phyloP scores from a whole-genome alignment of 2,113 vertebrate genomes.

The Pachycephala philippinensis region DNA sequence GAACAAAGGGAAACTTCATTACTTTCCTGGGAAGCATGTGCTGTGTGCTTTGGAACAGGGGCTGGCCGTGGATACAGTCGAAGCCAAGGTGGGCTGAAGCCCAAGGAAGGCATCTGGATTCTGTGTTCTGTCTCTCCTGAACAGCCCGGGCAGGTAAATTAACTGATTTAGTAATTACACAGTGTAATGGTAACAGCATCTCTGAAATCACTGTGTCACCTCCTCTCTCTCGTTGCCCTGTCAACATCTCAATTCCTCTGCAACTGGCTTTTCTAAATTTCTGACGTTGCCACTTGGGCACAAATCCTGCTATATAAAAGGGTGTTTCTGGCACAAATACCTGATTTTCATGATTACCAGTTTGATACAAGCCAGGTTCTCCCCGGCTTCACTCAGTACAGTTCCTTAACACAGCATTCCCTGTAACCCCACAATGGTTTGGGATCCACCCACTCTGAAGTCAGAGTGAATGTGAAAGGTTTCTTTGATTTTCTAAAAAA shows the following conservation, averaged over 20 bases:
- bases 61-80: fast-evolving
- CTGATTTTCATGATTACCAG: neutral
- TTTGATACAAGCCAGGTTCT: neutral
- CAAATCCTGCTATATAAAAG: neutral
- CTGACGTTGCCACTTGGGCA: neutral
- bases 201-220: neutral
- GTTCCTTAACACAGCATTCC: neutral
- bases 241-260: neutral
- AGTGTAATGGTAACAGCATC: neutral
- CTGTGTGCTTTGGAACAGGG: neutral
- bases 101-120: neutral
- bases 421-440: neutral
- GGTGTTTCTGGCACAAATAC: neutral
- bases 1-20: neutral
- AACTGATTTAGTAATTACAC: neutral
- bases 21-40: neutral
- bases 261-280: neutral
- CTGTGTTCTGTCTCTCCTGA: neutral
- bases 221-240: neutral
- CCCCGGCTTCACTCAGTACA: neutral
- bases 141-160: fast-evolving
- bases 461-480: neutral
- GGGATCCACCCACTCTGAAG: neutral
- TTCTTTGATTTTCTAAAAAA: neutral
- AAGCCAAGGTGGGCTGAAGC: neutral